Base-by-base conservation (phyloP, 2,113 vertebrate genomes). In the Sterrhoptilus dennistouni region DNA sequence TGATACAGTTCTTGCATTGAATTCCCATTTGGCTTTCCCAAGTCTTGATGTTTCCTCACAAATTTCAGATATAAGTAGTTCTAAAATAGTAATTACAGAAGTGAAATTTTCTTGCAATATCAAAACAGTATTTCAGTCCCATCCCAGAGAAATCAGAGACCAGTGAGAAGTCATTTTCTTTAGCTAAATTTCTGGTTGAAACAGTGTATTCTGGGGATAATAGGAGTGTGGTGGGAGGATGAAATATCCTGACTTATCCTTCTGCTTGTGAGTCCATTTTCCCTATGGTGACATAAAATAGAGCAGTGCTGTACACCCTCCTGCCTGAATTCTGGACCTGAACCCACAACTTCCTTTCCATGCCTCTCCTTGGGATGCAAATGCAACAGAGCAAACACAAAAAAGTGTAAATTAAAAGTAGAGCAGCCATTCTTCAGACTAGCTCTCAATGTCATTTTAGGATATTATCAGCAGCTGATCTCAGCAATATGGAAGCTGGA, bases 181-280 rank as follows among this genome's bases (percentile, higher is more conserved):
- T 20, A 44, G 15, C 16, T 50, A 28, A 50, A 14, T 27, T 78
- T 75, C 35, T 29, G 57, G 8, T 9, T 40, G 80, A 78, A 78
- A 65, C 42, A 42, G 23, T 9, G 4, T 44, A 5, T 68, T 79
- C n/a, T 52, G 35, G 47, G 18, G 4, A 45, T n/a, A 56, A 36
- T 5, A 9, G 7, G 9, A 7, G 2, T 59, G 2, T 18, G 8
- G 19, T 1, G 1, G 7, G 33, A 11, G 3, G 11, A 14, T n/a
- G 24, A 53, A 70, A 63, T 77, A 56, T 35, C 64, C 28, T 82
- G 16, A 38, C 21, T 8, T 22, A 13, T 12, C 20, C 11, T 53
- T 74, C 65, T 15, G 5, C 8, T 49, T 28, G 27, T 16, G 54
- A 56, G 15, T 14, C 15, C 12, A 6, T 84, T 45, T 45, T 45